Evolutionary conservation across 2,113 vertebrate species (phyloP).

Genomic region (Castor canadensis): DNA sequence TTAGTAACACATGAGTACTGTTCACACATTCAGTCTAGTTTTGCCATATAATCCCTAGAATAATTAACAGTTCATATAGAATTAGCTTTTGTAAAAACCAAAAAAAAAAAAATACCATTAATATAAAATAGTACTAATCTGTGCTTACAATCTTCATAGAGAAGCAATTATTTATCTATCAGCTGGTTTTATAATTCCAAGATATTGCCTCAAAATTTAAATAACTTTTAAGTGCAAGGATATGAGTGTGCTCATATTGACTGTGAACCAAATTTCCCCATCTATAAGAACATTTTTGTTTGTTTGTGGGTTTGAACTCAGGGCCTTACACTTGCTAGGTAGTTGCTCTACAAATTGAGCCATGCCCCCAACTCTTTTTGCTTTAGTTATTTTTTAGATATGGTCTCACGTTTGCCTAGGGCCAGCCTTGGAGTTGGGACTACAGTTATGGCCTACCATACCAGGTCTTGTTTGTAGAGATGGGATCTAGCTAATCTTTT

Average conservation of each 20-base stretch:
- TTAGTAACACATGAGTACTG: slow-evolving; percentile 37
- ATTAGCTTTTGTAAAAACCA: slow-evolving; percentile 16
- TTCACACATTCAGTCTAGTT: neutral
- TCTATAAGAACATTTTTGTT: neutral
- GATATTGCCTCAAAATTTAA: slow-evolving; percentile 25
- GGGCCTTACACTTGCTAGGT: too few species aligned
- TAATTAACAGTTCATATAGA: slow-evolving; percentile 44
- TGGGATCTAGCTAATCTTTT: too few species aligned
- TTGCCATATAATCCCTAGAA: neutral
- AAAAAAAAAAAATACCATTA: too few species aligned
- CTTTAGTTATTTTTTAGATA: too few species aligned
- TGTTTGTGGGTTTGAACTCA: too few species aligned
- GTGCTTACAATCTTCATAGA: neutral
- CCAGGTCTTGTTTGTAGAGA: too few species aligned
- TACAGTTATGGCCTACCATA: too few species aligned
- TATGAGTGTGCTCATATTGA: neutral
- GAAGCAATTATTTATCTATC: neutral
- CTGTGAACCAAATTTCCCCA: neutral
- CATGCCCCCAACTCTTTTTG: too few species aligned
- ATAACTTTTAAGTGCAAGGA: neutral
- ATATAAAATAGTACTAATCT: slow-evolving; percentile 17
- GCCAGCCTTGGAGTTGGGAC: too few species aligned
- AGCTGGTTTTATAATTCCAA: neutral
- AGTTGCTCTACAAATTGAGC: too few species aligned
- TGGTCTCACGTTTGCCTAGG: too few species aligned